Evolutionary conservation across 2,797 vertebrate genomes (phyloP).

Genomic region (Halcyon leucocephala): DNA sequence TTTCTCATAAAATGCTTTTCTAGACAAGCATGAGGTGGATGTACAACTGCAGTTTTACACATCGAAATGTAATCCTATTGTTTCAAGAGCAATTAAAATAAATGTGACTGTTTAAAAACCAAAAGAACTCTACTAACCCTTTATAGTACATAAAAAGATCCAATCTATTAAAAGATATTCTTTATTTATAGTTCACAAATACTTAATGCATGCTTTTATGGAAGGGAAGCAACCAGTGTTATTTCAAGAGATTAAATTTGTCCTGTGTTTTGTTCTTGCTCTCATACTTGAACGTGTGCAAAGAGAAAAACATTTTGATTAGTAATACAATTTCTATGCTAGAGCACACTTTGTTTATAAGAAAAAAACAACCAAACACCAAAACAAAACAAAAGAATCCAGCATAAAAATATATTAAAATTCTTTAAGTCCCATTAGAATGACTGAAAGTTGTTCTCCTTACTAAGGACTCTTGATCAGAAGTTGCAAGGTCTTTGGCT

Average conservation of each 20-base stretch:
- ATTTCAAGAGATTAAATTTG: conserved; percentile 26
- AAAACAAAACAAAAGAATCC: neutral
- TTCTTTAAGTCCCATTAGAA: neutral
- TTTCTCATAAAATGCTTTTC: neutral
- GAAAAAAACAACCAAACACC: too few relatives aligned
- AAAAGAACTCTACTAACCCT: neutral
- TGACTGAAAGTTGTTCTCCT: neutral
- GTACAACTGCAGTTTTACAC: neutral
- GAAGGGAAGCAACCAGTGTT: neutral
- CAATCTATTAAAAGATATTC: neutral
- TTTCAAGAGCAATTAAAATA: neutral
- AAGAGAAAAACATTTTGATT: neutral
- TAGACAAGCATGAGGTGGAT: neutral
- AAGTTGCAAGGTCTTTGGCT: neutral
- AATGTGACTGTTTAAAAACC: neutral
- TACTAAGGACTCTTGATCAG: neutral
- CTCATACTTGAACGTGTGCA: neutral
- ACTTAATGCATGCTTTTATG: neutral
- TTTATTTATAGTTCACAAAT: neutral
- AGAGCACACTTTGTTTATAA: neutral
- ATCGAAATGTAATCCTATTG: neutral
- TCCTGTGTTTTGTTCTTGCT: neutral
- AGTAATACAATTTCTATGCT: neutral
- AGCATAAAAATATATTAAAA: neutral
- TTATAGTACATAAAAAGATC: neutral